Evolutionary conservation across 2,113 vertebrate species (phyloP).

Genomic region (Telmatochromis sp.): DNA sequence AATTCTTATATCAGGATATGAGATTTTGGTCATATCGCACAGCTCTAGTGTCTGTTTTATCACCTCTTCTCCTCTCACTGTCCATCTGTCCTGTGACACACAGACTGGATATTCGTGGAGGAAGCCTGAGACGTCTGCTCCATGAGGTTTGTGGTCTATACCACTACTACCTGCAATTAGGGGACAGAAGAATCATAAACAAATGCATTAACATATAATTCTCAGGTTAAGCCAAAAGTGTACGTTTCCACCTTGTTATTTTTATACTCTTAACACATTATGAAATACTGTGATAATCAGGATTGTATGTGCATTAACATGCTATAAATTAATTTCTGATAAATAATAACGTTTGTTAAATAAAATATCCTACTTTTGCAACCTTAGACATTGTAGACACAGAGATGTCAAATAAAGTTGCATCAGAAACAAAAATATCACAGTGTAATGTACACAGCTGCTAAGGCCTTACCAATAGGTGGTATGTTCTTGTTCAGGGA

Average conservation of each 20-base stretch:
- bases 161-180: neutral
- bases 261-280: neutral
- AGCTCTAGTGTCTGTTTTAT: neutral
- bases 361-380: neutral
- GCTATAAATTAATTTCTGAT: neutral
- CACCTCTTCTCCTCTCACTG: conserved; percentile 11
- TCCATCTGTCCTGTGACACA: neutral
- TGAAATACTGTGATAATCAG: neutral
- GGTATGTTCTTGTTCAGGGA: conserved; percentile 77
- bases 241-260: neutral
- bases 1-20: neutral
- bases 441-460: neutral
- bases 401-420: neutral
- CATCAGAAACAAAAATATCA: neutral
- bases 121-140: neutral
- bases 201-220: neutral
- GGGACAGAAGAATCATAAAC: neutral
- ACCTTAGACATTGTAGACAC: neutral
- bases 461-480: conserved; percentile 69
- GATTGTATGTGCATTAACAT: neutral
- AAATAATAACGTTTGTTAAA: neutral
- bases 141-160: neutral
- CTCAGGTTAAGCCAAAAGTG: neutral
- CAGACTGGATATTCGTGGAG: neutral
- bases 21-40: neutral